Percentiles rank a stretch among this genome's conserved stretches.
Evolutionary conservation across 2,797 vertebrate genomes (phyloP).

Genomic region (Setipinna tenuifilis): DNA sequence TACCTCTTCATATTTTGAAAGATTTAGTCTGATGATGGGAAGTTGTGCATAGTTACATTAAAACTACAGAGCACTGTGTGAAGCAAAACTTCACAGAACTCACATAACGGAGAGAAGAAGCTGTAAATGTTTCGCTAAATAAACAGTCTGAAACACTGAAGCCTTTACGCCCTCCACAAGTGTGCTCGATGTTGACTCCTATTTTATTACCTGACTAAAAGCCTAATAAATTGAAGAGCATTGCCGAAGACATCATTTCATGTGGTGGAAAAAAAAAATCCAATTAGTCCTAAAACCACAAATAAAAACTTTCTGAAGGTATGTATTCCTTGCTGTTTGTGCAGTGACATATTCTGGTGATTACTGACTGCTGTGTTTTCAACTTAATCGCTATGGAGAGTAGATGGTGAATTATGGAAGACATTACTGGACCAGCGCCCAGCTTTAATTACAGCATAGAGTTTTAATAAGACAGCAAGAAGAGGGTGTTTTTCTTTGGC

Average conservation of each 20-base stretch:
- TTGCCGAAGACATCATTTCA: not conserved
- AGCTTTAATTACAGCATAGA: not conserved
- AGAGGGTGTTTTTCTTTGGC: not conserved
- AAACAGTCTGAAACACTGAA: not conserved
- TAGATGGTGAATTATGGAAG: not conserved
- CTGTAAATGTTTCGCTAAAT: not conserved
- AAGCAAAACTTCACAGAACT: not conserved
- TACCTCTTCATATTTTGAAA: not conserved
- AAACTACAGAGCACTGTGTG: not conserved
- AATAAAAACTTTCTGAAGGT: not conserved
- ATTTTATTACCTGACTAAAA: not conserved
- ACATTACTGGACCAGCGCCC: not conserved
- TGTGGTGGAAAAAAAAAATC: not conserved
- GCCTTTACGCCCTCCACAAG: not conserved
- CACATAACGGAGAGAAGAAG: not conserved
- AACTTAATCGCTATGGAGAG: not conserved
- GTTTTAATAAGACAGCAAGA: not conserved
- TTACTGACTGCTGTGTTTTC: constrained; percentile 1
- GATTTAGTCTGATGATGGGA: not conserved
- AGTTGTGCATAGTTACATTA: not conserved
- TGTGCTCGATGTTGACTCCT: not conserved
- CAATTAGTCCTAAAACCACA: not conserved
- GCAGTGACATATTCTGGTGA: not conserved
- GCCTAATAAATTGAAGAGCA: not conserved
- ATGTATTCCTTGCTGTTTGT: not conserved